Conservation (phyloP, 2,888 invertebrate genomes). For the Sycophila texana region DNA sequence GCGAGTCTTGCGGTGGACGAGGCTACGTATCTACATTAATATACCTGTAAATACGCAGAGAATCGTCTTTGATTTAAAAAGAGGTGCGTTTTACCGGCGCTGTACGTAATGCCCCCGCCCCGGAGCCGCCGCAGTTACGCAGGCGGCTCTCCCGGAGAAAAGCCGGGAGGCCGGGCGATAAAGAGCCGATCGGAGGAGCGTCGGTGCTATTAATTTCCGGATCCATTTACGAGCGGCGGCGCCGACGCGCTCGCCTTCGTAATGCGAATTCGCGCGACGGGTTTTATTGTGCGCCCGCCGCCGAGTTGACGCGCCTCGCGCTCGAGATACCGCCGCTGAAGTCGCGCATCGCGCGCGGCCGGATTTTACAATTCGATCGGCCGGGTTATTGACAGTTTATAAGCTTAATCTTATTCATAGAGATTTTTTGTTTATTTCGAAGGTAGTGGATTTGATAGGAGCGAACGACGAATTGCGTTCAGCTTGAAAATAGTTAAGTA, state of each 20-base stretch:
- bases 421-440: no score
- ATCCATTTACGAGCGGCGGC: slow-evolving; percentile 23
- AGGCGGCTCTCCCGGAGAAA: slow-evolving; percentile 6
- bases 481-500: no score
- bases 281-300: neutral
- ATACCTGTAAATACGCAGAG: neutral
- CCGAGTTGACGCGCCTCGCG: neutral
- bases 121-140: neutral
- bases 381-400: neutral
- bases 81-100: neutral
- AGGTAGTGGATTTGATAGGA: no score
- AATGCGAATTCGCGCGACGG: neutral
- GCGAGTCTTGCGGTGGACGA: no score
- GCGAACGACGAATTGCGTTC: no score
- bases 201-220: slow-evolving; percentile 18
- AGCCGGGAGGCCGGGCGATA: slow-evolving; percentile 7
- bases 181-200: slow-evolving; percentile 20
- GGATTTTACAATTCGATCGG: slow-evolving; percentile 12
- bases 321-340: neutral
- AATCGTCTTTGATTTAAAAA: slow-evolving; percentile 18
- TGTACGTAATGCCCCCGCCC: neutral
- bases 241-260: neutral
- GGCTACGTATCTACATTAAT: no score
- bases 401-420: no score
- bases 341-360: neutral